Conservation (phyloP, 2,113 vertebrate species). For the Psilopsiagon aurifrons region DNA sequence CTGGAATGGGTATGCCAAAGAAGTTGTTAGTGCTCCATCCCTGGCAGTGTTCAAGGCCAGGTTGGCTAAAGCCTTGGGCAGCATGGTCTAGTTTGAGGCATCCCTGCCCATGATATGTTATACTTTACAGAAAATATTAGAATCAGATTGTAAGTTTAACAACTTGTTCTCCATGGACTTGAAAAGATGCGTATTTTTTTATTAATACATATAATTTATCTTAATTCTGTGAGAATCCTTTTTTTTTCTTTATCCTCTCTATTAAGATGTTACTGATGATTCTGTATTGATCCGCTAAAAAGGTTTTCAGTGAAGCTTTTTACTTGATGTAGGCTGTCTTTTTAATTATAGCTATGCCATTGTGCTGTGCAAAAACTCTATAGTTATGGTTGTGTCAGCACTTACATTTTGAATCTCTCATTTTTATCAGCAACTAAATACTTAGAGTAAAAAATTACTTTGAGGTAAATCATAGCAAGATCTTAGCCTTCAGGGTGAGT, state of each 20-base stretch:
- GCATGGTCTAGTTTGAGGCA: neutral
- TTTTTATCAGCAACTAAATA: conserved; percentile 33
- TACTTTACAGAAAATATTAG: neutral
- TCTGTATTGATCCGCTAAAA: conserved; percentile 58
- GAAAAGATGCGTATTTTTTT: neutral
- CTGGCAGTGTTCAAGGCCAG: neutral
- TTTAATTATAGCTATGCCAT: conserved; percentile 37
- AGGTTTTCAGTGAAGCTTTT: conserved; percentile 51
- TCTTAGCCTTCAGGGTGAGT: neutral
- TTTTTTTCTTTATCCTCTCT: neutral
- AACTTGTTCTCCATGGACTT: neutral
- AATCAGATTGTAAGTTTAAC: neutral
- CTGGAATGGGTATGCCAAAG: neutral
- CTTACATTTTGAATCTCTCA: conserved; percentile 18
- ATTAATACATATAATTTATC: neutral
- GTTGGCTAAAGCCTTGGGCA: neutral
- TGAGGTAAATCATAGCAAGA: neutral
- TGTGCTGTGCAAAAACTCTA: neutral
- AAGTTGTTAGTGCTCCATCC: neutral
- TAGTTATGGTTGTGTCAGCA: conserved; percentile 50
- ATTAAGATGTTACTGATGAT: conserved; percentile 16
- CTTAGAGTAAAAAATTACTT: conserved; percentile 16
- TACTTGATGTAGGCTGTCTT: conserved; percentile 26
- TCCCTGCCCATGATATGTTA: neutral
- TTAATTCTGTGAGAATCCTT: neutral